Percentiles rank a stretch among this genome's conserved stretches.
Conservation (phyloP, 2,797 vertebrate species). For the Heteromormyrus szaboi region DNA sequence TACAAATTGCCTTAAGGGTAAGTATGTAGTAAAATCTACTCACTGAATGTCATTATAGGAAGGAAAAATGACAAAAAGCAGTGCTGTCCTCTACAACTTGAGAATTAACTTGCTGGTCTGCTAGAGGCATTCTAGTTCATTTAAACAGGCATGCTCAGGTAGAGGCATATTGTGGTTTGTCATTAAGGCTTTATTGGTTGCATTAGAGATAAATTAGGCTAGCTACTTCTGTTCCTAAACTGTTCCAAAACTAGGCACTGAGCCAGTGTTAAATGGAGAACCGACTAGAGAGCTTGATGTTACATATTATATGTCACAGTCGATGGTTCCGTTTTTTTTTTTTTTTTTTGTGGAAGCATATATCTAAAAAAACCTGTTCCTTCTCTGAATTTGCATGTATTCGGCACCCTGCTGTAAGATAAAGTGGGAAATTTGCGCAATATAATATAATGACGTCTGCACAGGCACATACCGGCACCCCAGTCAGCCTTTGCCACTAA, state of each 20-base stretch:
- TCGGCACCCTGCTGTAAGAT: not conserved
- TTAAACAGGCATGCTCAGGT: not conserved
- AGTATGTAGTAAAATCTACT: no score
- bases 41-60: no score
- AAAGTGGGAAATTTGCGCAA: not conserved
- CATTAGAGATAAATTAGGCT: not conserved
- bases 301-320: no score
- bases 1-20: no score
- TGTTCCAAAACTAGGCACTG: not conserved
- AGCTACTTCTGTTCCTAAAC: not conserved
- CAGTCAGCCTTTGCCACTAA: not conserved
- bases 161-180: not conserved
- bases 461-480: not conserved
- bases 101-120: no score
- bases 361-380: no score
- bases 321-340: no score
- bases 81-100: no score
- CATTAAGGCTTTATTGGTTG: not conserved
- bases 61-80: no score
- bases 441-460: not conserved
- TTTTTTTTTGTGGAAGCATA: no score
- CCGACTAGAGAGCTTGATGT: no score
- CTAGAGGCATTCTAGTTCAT: not conserved
- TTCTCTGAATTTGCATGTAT: not conserved
- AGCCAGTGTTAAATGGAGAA: no score